A percentile compares a stretch with the other conserved stretches of the same genome.
Conservation (phyloP, 2,113 vertebrate species). For the Cryptoleucopteryx plumbea region DNA sequence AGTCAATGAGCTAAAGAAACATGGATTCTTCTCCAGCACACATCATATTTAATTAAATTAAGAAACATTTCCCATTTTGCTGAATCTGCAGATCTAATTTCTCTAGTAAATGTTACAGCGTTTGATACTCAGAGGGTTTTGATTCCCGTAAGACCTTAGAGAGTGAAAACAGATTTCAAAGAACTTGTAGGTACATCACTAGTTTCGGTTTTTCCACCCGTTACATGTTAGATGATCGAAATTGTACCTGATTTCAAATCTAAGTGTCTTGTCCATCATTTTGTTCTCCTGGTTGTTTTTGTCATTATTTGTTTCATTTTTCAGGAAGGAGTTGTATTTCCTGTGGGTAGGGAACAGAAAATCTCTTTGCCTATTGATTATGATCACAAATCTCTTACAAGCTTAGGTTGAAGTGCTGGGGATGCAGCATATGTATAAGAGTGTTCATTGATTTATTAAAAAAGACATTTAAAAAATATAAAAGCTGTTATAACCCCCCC, state of each 20-base stretch:
- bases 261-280: background rate
- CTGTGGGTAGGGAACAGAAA: background rate
- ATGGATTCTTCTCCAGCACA: background rate
- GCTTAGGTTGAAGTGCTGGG: background rate
- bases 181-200: background rate
- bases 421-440: background rate
- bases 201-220: background rate
- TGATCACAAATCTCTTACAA: background rate
- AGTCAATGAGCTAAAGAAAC: background rate
- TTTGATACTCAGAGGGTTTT: background rate
- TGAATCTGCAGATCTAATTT: background rate
- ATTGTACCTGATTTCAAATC: background rate
- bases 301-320: background rate
- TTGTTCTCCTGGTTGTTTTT: background rate
- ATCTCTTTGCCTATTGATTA: background rate
- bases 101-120: background rate
- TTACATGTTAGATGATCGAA: background rate
- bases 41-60: background rate
- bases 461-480: background rate
- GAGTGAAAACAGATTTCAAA: background rate
- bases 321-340: background rate
- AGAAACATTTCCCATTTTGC: background rate
- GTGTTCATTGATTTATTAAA: background rate
- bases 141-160: background rate
- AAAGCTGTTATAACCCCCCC: rapidly evolving